Percentiles rank a stretch among this genome's conserved stretches.
Conservation (phyloP, 2,888 invertebrate species). For the Acrobasis repandana region DNA sequence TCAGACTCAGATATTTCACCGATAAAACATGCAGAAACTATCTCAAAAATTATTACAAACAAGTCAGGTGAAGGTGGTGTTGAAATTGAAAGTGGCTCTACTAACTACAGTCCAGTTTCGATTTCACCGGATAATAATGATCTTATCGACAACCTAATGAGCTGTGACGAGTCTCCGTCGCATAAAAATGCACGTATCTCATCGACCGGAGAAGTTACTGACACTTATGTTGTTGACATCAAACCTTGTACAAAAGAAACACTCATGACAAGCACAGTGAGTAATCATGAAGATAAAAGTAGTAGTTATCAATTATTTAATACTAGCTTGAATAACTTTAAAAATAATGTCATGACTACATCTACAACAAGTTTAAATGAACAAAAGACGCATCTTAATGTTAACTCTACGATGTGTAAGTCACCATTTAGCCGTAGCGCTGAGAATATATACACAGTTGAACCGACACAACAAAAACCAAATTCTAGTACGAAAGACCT, state of each 20-base stretch:
- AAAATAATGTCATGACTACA: slow-evolving; percentile 43
- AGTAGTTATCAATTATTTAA: slow-evolving; percentile 2
- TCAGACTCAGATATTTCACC: slow-evolving; percentile 50
- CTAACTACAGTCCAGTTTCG: slow-evolving; percentile 41
- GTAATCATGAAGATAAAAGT: neutral
- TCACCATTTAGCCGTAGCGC: slow-evolving; percentile 61
- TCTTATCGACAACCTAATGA: slow-evolving; percentile 32
- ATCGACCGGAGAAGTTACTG: neutral
- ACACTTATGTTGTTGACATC: neutral
- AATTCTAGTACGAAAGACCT: slow-evolving; percentile 49
- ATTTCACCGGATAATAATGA: slow-evolving; percentile 42
- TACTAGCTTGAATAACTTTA: neutral
- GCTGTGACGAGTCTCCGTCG: slow-evolving; percentile 32
- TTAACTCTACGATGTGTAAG: slow-evolving; percentile 41
- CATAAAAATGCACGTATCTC: neutral
- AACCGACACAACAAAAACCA: slow-evolving; percentile 32
- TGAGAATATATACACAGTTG: slow-evolving; percentile 58
- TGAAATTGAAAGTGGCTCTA: slow-evolving; percentile 39
- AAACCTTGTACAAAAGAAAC: neutral
- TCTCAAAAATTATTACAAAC: slow-evolving; percentile 19
- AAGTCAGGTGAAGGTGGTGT: slow-evolving; percentile 27
- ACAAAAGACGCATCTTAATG: slow-evolving; percentile 32
- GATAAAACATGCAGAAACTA: slow-evolving; percentile 37
- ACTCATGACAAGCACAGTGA: neutral
- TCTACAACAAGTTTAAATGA: slow-evolving; percentile 66